Base-by-base conservation (phyloP, 1,140 invertebrate species). In the Tenebrio molitor region DNA sequence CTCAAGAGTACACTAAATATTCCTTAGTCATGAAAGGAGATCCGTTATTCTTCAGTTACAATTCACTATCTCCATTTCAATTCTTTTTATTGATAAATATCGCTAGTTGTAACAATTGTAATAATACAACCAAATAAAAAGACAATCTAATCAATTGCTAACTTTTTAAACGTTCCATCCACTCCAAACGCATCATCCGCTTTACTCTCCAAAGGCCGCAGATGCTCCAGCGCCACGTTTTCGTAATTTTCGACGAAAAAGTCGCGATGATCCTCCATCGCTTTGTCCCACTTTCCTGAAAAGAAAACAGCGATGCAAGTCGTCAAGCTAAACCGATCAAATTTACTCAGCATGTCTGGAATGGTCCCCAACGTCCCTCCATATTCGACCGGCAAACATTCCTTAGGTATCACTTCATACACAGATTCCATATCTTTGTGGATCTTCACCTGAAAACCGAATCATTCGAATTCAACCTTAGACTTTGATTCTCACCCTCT, bases 141-240 rank as follows among this genome's bases (percentile, higher is more conserved):
- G n/a, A n/a, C n/a, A 33, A 5, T 63, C 39, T 42, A 69, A 50
- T 69, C 67, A 14, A 69, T 53, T 29, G 46, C 42, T 17, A 71
- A 21, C 36, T 71, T 42, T 23, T 65, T 71, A 14, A 71, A 71
- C 17, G 53, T 71, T 2, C 69, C 69, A 8, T 58, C 69, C 1
- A 58, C 19, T 5, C 69, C 69, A 64, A 42, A 71, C 1, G 14
- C 12, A n/a, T 65, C 58, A 29, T 64, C 36, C 3, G n/a, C 3
- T 15, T 46, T 15, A 7, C n/a, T 6, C 6, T 25, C 12, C 2
- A 14, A 36, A 41, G 63, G 25, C 15, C 58, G 36, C 10, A 71
- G 19, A 14, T 25, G 1, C 19, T 71, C 69, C 12, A 63, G 29
- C 17, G 69, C n/a, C 14, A 64, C 17, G 10, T 64, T 15, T 5